phyloP scores from a whole-genome alignment of 1,140 invertebrate species.

The Bombus waltoni region DNA sequence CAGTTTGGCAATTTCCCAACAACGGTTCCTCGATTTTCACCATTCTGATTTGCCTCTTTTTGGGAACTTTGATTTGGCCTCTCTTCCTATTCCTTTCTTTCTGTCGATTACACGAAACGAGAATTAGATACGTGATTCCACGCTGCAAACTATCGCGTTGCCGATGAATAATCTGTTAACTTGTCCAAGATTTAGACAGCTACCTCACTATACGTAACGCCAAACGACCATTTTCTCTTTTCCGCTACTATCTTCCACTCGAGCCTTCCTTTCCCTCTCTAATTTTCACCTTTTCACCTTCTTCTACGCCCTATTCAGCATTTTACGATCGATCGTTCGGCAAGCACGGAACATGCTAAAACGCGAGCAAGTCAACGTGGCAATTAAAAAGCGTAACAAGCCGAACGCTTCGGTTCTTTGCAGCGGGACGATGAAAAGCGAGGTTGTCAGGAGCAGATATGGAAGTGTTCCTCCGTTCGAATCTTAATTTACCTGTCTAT shows the following conservation, averaged over 20 bases:
- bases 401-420: conserved; percentile 18
- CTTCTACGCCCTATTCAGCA: background rate
- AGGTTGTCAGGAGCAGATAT: conserved; percentile 39
- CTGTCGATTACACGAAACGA: background rate
- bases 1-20: conserved; percentile 44
- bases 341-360: background rate
- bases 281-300: background rate
- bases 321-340: background rate
- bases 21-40: conserved; percentile 14
- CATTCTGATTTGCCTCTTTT: background rate
- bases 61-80: background rate
- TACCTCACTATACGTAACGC: background rate
- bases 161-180: background rate
- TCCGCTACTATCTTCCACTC: no score
- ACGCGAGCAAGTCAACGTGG: background rate
- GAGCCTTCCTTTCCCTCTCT: background rate
- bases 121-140: background rate
- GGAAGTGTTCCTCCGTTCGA: conserved; percentile 43
- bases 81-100: no score
- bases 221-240: no score
- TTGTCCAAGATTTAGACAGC: background rate
- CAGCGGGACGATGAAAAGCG: conserved; percentile 53
- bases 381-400: conserved; percentile 5
- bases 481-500: conserved; percentile 65
- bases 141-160: background rate